Conservation (phyloP, 2,113 vertebrate genomes). For the Dicrurus megarhynchus region DNA sequence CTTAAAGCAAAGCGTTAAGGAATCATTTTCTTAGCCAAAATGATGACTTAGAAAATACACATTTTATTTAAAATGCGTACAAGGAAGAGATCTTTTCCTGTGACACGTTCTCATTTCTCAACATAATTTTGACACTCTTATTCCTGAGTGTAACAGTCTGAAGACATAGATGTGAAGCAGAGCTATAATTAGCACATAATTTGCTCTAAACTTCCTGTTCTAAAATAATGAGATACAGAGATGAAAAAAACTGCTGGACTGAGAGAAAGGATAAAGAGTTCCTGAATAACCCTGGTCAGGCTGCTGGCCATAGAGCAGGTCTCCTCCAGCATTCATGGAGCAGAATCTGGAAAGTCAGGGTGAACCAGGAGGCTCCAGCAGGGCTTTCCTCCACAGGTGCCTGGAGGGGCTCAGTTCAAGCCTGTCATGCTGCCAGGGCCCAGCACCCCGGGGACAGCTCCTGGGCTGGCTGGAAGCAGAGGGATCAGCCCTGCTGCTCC, state of each 20-base stretch:
- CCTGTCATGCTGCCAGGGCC: rapidly evolving
- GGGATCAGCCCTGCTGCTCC: rapidly evolving
- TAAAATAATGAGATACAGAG: conserved; percentile 10
- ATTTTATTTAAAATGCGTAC: neutral
- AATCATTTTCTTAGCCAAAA: conserved; percentile 33
- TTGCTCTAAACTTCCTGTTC: neutral
- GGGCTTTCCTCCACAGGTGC: neutral
- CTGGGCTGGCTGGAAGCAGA: rapidly evolving
- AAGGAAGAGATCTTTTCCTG: conserved; percentile 5
- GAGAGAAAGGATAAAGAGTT: neutral
- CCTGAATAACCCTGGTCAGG: neutral
- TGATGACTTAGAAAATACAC: neutral
- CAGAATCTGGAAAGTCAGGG: neutral
- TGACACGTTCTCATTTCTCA: conserved; percentile 41
- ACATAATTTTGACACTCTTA: conserved; percentile 35
- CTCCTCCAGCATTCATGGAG: neutral
- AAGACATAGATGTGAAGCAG: neutral
- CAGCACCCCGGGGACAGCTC: too few species aligned
- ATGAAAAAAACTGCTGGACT: neutral
- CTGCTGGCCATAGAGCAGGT: neutral
- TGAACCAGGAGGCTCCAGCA: neutral
- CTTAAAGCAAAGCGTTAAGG: neutral
- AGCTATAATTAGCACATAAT: conserved; percentile 38
- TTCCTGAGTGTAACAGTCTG: conserved; percentile 9
- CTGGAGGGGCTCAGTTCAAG: rapidly evolving